Evolutionary conservation across 2,888 invertebrate genomes (phyloP), one percentile per base, ranked within the genome.

Genomic region (Macrophya alboannulata): DNA sequence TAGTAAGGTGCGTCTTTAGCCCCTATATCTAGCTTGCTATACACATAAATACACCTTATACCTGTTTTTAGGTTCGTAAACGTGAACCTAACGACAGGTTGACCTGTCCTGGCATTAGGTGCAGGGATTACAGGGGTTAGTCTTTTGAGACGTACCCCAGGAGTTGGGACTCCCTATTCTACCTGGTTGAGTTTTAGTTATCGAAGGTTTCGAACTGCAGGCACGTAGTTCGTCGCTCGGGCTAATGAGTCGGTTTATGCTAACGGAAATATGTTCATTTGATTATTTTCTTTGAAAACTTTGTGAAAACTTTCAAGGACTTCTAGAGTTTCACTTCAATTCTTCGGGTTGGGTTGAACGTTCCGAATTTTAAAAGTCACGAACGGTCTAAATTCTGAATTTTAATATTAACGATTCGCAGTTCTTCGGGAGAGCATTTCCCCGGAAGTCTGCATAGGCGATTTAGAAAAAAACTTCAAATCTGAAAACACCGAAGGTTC

Each of bases 11-110:
- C 77, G 8, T 55, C 31, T 55, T 62, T 43, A 21, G 81, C 62
- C 81, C 81, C 59, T 62, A 81, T 43, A 17, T 51, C 31, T 12
- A n/a, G 77, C 1, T 55, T 31, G n/a, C 12, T 21, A 43, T 51
- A 21, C n/a, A 59, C 43, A 81, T 40, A 59, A 81, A 81, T 55
- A 62, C 81, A 43, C 59, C 81, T 40, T 43, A 43, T 83, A 83
- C 83, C 83, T 83, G 83, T 81, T 81, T 77, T 43, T 12, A 15
- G 62, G 21, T 40, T 43, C 81, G 10, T 59, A 21, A 81, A 21
- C 25, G n/a, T 40, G 62, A 45, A 45, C 68, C 83, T 37, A 83
- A 83, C 83, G 83, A 83, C 83, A 68, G 83, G 83, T 83, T 71
- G 48, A 71, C 83, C 83, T 83, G 83, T 25, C 68, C 31, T 10